Base-by-base conservation (phyloP, 1,140 invertebrate species). In the Nylanderia fulva region DNA sequence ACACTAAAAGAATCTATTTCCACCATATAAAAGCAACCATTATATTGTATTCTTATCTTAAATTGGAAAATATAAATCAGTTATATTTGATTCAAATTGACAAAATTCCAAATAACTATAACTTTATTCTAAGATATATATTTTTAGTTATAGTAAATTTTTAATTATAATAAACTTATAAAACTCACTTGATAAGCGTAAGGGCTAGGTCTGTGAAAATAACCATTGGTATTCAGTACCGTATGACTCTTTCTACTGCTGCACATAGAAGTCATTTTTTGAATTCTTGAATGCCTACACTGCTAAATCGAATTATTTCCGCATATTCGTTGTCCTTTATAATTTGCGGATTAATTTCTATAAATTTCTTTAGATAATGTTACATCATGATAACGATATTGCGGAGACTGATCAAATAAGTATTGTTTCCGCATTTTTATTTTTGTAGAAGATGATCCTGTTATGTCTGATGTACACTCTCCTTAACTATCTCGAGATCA, bases 121-220 rank as follows among this genome's bases (percentile, higher is more conserved):
- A n/a, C n/a, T n/a, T n/a, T n/a, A n/a, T n/a, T n/a, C n/a, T n/a
- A n/a, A n/a, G n/a, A n/a, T n/a, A n/a, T n/a, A n/a, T n/a, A n/a
- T n/a, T n/a, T n/a, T n/a, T n/a, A n/a, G n/a, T 27, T 7, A n/a
- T 3, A 9, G 33, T n/a, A 27, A 36, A 42, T 45, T 29, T 13
- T 48, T 15, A 52, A 15, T 9, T 52, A 58, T 27, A 61, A 5
- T 33, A n/a, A n/a, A 71, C 27, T 39, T 24, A n/a, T n/a, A 56
- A 72, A 83, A 91, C 93, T 91, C 82, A 95, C 94, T 88, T 94
- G 94, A 93, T 94, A 95, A 87, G 94, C 91, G 83, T 94, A 94
- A 87, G 91, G 91, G 29, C 89, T 91, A 58, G 93, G 91, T 36
- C 94, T 92, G 86, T 95, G 45, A 48, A 48, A 95, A 82, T 93